A percentile compares a stretch with the other conserved stretches of the same genome.
These are phyloP conservation scores for Itoplectis maculator DNA, from an alignment of 2,888 invertebrate species.

Conservation along the genomic window DNA sequence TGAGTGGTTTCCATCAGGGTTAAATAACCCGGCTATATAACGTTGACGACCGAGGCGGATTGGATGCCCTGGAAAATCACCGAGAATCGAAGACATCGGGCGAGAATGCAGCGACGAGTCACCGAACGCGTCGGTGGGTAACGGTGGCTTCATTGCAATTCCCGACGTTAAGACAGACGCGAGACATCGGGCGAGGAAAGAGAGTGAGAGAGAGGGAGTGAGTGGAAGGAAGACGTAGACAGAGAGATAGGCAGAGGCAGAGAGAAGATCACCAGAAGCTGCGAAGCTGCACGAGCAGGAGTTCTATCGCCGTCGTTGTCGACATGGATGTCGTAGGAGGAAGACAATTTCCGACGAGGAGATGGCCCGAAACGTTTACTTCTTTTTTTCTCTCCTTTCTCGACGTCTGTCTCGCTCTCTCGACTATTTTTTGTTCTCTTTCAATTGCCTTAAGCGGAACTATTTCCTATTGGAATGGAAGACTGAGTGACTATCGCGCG, in stretches of 20 bases:
- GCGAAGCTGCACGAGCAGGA: constrained; percentile 50
- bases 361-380: constrained; percentile 76
- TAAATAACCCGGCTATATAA: constrained; percentile 57
- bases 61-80: constrained; percentile 43
- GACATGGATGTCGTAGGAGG: constrained; percentile 67
- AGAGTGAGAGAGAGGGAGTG: no score
- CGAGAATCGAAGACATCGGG: not conserved
- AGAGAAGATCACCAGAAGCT: constrained; percentile 60
- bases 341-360: constrained; percentile 84
- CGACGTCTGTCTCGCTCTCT: constrained; percentile 18
- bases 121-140: not conserved
- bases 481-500: constrained; percentile 19
- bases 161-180: no score
- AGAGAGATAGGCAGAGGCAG: constrained; percentile 48
- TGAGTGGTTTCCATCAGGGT: constrained; percentile 77
- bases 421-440: constrained; percentile 52
- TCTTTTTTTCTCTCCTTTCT: constrained; percentile 60
- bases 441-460: constrained; percentile 76
- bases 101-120: not conserved
- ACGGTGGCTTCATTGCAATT: no score
- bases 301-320: constrained; percentile 54
- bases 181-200: no score
- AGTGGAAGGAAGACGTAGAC: not conserved
- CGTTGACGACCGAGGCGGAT: constrained; percentile 46
- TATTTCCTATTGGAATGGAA: constrained; percentile 82